phyloP scores from a whole-genome alignment of 2,888 invertebrate species.

The Germaria angustata region DNA sequence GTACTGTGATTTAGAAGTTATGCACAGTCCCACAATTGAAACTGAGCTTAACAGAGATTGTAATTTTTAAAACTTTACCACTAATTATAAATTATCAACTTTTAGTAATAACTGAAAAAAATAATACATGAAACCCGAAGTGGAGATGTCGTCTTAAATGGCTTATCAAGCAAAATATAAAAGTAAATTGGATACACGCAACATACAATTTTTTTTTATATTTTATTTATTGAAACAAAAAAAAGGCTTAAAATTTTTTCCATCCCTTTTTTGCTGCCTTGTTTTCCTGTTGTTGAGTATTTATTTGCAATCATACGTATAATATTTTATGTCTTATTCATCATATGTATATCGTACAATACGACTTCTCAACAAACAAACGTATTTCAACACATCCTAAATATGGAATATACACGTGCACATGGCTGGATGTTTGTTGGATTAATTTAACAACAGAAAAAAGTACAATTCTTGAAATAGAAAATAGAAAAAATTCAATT shows the following conservation, averaged over 20 bases:
- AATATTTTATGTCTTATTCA: conserved; percentile 32
- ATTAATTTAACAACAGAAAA: conserved; percentile 41
- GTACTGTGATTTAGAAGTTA: too few species aligned
- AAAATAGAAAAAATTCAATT: too few species aligned
- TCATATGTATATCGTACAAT: neutral
- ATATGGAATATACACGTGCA: neutral
- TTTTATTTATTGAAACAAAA: neutral
- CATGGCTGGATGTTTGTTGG: conserved; percentile 37
- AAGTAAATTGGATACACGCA: too few species aligned
- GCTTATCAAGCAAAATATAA: too few species aligned
- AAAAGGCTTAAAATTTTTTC: neutral
- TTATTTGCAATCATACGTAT: conserved; percentile 44
- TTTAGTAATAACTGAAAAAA: too few species aligned
- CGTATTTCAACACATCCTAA: neutral
- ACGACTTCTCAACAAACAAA: neutral
- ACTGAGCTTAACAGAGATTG: too few species aligned
- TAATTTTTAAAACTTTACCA: too few species aligned
- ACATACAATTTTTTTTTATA: neutral
- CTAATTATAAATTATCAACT: too few species aligned
- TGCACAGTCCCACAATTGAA: too few species aligned
- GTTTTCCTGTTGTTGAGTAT: conserved; percentile 6
- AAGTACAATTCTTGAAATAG: neutral
- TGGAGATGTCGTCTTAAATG: too few species aligned
- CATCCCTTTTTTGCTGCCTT: neutral
- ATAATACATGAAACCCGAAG: too few species aligned